Conservation (phyloP, 1,140 invertebrate species). For the Bombus balteatus region DNA sequence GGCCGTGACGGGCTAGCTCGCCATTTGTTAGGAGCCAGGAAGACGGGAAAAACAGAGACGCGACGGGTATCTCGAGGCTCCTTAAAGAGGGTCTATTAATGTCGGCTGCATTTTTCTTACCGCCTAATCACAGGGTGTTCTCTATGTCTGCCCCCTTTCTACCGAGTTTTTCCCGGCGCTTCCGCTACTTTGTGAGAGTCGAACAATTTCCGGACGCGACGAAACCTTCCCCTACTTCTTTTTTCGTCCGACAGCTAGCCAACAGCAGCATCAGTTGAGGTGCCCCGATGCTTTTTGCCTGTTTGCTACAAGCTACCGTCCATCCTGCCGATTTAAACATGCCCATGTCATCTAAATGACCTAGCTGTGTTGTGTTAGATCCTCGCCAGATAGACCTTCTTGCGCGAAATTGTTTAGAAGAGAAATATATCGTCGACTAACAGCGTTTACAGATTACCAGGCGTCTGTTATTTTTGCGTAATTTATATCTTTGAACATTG, state of each 20-base stretch:
- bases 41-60: conserved; percentile 59
- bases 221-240: conserved; percentile 49
- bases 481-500: neutral
- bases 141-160: conserved; percentile 20
- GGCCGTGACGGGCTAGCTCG: conserved; percentile 50
- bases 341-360: conserved; percentile 3
- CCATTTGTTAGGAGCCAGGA: conserved; percentile 61
- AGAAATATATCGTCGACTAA: neutral
- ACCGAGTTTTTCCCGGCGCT: conserved; percentile 65
- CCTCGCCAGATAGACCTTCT: neutral
- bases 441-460: too few species aligned
- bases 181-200: conserved; percentile 69
- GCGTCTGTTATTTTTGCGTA: neutral
- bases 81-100: conserved; percentile 72
- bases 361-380: neutral
- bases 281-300: conserved; percentile 46
- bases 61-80: conserved; percentile 53
- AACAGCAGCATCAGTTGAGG: neutral
- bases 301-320: conserved; percentile 18
- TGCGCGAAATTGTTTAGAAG: neutral
- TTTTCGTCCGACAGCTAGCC: neutral
- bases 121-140: conserved; percentile 70
- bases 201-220: conserved; percentile 71
- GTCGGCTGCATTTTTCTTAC: conserved; percentile 71
- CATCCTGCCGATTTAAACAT: conserved; percentile 26